Percentiles rank a stretch among this genome's conserved stretches.
Evolutionary conservation across 2,797 vertebrate genomes (phyloP).

Genomic region (Hydrophis major): DNA sequence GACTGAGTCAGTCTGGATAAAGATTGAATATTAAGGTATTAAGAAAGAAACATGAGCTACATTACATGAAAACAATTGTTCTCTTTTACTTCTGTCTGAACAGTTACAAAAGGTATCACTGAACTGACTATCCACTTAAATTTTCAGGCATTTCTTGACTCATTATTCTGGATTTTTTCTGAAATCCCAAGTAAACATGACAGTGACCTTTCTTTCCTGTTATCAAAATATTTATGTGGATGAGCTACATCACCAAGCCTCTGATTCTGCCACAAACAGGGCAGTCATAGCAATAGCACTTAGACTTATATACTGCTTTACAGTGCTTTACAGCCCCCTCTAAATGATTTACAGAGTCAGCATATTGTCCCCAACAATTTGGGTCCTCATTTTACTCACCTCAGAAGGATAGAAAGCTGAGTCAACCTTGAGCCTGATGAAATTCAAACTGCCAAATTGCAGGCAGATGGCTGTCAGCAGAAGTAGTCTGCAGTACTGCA

Average conservation of each 20-base stretch:
- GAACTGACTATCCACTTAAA: background rate
- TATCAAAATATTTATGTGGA: background rate
- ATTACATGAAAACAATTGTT: background rate
- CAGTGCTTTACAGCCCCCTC: too few relatives aligned
- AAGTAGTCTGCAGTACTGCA: too few relatives aligned
- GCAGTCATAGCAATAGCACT: background rate
- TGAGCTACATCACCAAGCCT: too few relatives aligned
- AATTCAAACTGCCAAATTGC: too few relatives aligned
- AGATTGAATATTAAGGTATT: background rate
- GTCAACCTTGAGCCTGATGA: too few relatives aligned
- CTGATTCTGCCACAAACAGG: background rate
- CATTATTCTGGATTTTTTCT: conserved; percentile 7
- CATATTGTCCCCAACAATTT: too few relatives aligned
- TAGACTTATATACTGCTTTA: too few relatives aligned
- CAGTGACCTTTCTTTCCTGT: background rate
- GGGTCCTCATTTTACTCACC: too few relatives aligned
- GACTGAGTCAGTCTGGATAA: background rate
- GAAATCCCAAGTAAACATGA: background rate
- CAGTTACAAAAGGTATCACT: background rate
- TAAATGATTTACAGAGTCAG: too few relatives aligned
- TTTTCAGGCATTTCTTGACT: conserved; percentile 8
- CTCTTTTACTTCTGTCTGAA: background rate
- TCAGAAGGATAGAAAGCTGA: too few relatives aligned
- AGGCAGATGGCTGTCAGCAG: too few relatives aligned
- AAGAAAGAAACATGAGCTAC: background rate